Evolutionary conservation across 1,140 invertebrate genomes (phyloP), one percentile per base, ranked within the genome.

Genomic region (Orius insidiosus): DNA sequence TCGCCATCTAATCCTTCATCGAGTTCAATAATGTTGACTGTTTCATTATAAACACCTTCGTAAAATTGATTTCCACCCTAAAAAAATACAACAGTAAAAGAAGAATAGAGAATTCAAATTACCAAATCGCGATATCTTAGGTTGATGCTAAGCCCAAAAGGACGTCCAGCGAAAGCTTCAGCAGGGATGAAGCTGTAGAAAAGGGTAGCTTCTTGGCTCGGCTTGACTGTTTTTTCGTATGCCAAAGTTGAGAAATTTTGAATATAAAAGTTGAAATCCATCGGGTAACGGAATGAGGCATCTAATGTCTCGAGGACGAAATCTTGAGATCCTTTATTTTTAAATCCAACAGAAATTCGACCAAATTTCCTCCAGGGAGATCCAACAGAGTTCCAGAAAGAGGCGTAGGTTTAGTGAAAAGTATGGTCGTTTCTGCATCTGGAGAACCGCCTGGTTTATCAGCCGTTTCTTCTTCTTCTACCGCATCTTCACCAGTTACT

Each of bases 11-110:
- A 69, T 49, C 92, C 92, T 64, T 96, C 92, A 54, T 96, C 93
- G 36, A 96, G 70, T 67, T 98, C 95, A 30, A 93, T 75, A 52
- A 98, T 87, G 63, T 87, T 86, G 5, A 99, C 74, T n/a, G 95
- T 98, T 66, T 97, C 88, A 64, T 99, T 99, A 71, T 90, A 99
- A 0, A 98, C 88, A 50, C 93, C 85, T 66, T 93, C 90, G 57
- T 76, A 70, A 61, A 71, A 90, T 39, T 68, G 63, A 40, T 71
- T 67, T 32, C 78, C 78, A 56, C 75, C 76, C 76, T 84, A 55
- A 59, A 58, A 52, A 47, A 59, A 57, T 50, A 51, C 53, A 15
- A 36, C 9, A 15, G 5, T 36, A 36, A 11, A 4, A n/a, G n/a
- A n/a, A n/a, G n/a, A n/a, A n/a, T n/a, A n/a, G n/a, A n/a, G n/a